Evolutionary conservation across 2,113 vertebrate species (phyloP), one percentile per base, ranked within the genome.

Genomic region (Nannobrachium achirus): DNA sequence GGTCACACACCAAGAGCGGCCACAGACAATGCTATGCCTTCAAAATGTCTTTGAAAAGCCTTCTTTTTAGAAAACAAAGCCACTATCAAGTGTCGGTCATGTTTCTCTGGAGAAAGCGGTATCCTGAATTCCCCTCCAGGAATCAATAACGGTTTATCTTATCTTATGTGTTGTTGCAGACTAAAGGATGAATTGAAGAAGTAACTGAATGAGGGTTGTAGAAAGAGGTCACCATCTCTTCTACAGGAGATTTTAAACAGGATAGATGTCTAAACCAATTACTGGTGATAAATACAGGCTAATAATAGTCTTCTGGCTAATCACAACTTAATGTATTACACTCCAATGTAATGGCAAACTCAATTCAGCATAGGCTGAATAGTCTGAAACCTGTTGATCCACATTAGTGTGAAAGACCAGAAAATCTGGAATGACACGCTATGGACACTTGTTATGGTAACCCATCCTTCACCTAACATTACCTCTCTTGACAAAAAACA

Each of bases 251-350:
- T 56, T 41, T 45, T 61, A 41, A 20, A 73, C 11, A 50, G 73
- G 65, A 79, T 73, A 67, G 67, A 73, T 75, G 50, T 66, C 50
- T 83, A 81, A 81, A 73, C 87, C 84, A 76, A 85, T 88, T 88
- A 86, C 58, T 63, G 57, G 71, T 41, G 83, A 73, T 81, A 86
- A 84, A 86, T 86, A 88, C 86, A 90, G 86, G 42, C 55, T 58
- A 20, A 10, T 70, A 51, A 60, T 89, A 90, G 91, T 87, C 90
- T 71, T 48, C 6, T 59, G 15, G 25, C 25, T 33, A 33, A 33
- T 3, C 25, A 33, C 25, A 33, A 33, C 25, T 33, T 33, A 4
- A 33, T 33, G 6, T 33, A 33, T 2, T 1, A 33, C 25, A 1
- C 25, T 2, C 45, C 40, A 42, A 1, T 1, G 56, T 15, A 9